Evolutionary conservation across 1,140 invertebrate genomes (phyloP), one percentile per base, ranked within the genome.

Genomic region (Drosophila truncata): DNA sequence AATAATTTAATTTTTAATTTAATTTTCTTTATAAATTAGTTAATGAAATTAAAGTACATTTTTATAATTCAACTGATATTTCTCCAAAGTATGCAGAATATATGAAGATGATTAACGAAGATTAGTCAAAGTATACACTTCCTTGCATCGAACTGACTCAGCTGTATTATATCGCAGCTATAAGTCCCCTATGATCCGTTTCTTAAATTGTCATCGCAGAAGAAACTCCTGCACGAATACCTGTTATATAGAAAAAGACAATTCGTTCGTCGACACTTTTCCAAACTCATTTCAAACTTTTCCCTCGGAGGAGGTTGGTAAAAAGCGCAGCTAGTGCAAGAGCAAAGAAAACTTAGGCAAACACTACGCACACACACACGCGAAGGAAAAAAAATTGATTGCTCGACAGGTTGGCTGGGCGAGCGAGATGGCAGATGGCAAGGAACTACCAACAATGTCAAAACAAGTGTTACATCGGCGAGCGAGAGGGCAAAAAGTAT

Each of bases 241-340:
- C 3, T 4, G 4, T 20, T 25, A 11, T 5, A 35, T 4, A 35
- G 35, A 55, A 50, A 49, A 25, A 47, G 20, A 37, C 33, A n/a
- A 25, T 55, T 37, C 31, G 29, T 50, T 74, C 55, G 31, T 33
- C 72, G 31, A 58, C 71, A 65, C 60, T 76, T 75, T 50, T 76
- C 58, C 52, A 65, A 76, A 76, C 71, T 76, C 74, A 76, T 76
- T 76, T 76, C 44, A 64, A 75, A 76, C 50, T 76, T 76, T 50
- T 50, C 71, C 47, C 60, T 65, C 18, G 60, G 20, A 29, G 20
- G 25, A 57, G 60, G 46, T 31, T 35, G 23, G 66, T 31, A 27
- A 67, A 74, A 76, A 76, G 71, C 73, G 73, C 73, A 76, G 73
- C 60, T 42, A 76, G 61, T 65, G 60, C 70, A 47, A 74, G 35